Conservation (phyloP, 2,113 vertebrate genomes). For the Columba janthina region DNA sequence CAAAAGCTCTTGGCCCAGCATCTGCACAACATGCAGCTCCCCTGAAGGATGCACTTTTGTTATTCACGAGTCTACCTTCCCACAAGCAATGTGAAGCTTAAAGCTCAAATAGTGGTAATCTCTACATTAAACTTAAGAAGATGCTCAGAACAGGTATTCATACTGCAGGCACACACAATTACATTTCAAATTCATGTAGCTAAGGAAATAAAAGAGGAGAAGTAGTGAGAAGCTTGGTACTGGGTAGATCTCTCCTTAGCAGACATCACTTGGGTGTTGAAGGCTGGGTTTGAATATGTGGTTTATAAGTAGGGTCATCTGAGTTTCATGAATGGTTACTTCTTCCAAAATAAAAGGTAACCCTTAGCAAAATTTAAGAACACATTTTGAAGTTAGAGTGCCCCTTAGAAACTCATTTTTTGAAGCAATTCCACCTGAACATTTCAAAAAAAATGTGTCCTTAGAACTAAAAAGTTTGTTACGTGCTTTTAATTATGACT, state of each 20-base stretch:
- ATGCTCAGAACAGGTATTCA: neutral
- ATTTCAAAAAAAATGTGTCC: neutral
- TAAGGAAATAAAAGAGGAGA: neutral
- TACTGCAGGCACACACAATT: neutral
- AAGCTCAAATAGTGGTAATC: neutral
- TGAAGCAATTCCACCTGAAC: neutral
- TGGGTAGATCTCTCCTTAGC: neutral
- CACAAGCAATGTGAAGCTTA: neutral
- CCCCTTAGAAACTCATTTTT: neutral
- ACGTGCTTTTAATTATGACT: neutral
- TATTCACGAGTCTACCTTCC: neutral
- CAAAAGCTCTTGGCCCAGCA: neutral
- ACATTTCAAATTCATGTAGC: neutral
- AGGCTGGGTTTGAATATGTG: neutral
- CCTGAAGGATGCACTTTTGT: neutral
- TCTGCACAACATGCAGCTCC: neutral
- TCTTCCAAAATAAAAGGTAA: neutral
- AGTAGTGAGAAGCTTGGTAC: neutral
- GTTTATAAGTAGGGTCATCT: neutral
- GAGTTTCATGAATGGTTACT: neutral
- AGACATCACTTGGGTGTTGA: neutral
- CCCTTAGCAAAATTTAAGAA: neutral
- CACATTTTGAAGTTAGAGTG: neutral
- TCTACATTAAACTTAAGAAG: neutral
- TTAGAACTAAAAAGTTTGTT: neutral